These are phyloP conservation scores for Nematostella vectensis DNA, from an alignment of 92 coral and sea anemone genomes.

Conservation along the genomic window DNA sequence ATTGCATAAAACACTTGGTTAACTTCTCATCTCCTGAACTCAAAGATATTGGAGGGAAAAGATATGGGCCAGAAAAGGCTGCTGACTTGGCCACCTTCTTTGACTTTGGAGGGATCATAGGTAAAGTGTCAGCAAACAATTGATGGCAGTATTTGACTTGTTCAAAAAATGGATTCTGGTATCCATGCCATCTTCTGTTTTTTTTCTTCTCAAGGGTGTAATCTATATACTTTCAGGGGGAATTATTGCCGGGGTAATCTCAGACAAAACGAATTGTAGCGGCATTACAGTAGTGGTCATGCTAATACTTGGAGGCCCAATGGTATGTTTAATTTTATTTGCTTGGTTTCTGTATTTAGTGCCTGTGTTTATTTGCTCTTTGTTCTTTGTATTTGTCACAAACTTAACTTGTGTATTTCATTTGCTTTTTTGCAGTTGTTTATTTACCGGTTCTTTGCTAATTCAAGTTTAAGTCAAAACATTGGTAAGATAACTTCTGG, in stretches of 20 bases:
- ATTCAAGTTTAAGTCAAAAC: slow-evolving; percentile 43
- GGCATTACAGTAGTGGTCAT: slow-evolving; percentile 83
- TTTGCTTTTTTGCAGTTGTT: slow-evolving; percentile 41
- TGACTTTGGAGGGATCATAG: slow-evolving; percentile 95
- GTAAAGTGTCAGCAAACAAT: slow-evolving; percentile 18
- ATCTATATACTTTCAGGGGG: too few relatives aligned
- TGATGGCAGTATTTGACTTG: too few relatives aligned
- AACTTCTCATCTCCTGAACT: too few relatives aligned
- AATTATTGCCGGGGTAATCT: slow-evolving; percentile 81
- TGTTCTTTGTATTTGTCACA: too few relatives aligned
- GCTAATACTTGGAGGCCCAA: slow-evolving; percentile 76
- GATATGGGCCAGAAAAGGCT: slow-evolving; percentile 49
- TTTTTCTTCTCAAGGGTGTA: too few relatives aligned
- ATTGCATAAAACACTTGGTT: too few relatives aligned
- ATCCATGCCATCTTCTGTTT: background rate
- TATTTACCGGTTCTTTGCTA: slow-evolving; percentile 72
- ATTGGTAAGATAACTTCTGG: slow-evolving; percentile 42
- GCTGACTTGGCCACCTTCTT: slow-evolving; percentile 88
- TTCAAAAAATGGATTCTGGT: too few relatives aligned
- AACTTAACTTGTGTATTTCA: too few relatives aligned
- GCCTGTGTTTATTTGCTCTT: slow-evolving; percentile 69
- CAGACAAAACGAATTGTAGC: slow-evolving; percentile 82
- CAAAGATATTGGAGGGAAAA: slow-evolving; percentile 73
- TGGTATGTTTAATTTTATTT: slow-evolving; percentile 41
- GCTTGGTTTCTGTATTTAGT: slow-evolving; percentile 11